Percentiles rank a stretch among this genome's conserved stretches.
Conservation (phyloP, 2,888 invertebrate species). For the Phasia obesa region DNA sequence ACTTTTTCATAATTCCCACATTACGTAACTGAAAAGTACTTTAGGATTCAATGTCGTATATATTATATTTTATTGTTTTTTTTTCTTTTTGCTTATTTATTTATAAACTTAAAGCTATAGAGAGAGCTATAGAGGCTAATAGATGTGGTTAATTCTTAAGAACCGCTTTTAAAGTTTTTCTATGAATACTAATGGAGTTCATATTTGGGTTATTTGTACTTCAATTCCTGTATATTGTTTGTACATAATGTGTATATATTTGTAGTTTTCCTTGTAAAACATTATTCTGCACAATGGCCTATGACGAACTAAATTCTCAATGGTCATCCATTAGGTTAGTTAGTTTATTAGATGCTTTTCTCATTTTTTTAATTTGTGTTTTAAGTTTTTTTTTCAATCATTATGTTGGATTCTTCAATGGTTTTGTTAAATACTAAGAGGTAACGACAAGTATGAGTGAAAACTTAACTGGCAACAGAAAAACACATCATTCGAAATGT, state of each 20-base stretch:
- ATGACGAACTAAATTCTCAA: slow-evolving; percentile 73
- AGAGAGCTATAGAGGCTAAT: too few relatives aligned
- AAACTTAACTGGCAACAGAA: slow-evolving; percentile 13
- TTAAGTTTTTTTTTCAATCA: slow-evolving; percentile 55
- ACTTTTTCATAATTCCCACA: too few relatives aligned
- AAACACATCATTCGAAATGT: slow-evolving; percentile 10
- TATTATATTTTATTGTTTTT: too few relatives aligned
- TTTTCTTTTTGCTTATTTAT: too few relatives aligned
- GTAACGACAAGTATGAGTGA: not conserved
- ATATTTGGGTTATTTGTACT: slow-evolving; percentile 34
- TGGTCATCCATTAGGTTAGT: slow-evolving; percentile 65
- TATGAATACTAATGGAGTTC: slow-evolving; percentile 6
- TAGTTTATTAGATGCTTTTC: slow-evolving; percentile 31
- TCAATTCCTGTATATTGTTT: not conserved
- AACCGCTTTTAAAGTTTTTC: not conserved
- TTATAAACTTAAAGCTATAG: too few relatives aligned
- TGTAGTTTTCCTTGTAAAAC: slow-evolving; percentile 46
- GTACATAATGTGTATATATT: not conserved
- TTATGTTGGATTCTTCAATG: slow-evolving; percentile 66
- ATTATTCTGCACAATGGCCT: slow-evolving; percentile 75
- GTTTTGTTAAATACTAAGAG: slow-evolving; percentile 58
- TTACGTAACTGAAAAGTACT: too few relatives aligned
- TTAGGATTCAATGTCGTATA: too few relatives aligned
- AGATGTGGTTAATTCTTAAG: not conserved
- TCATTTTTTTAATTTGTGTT: slow-evolving; percentile 31